A percentile compares a stretch with the other conserved stretches of the same genome.
phyloP scores from a whole-genome alignment of 2,888 invertebrate genomes.

The Cephus sareptanus region DNA sequence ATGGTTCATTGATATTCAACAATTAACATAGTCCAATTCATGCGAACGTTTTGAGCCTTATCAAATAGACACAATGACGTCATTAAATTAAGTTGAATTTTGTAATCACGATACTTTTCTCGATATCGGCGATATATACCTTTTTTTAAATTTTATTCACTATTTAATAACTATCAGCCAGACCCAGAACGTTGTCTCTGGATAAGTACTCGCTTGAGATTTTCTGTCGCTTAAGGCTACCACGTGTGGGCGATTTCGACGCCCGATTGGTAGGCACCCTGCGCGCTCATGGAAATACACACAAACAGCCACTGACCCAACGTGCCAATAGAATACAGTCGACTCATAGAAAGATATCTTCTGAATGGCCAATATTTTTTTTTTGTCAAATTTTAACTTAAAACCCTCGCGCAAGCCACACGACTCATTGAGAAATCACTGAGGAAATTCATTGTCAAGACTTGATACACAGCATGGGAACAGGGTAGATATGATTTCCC shows the following conservation, averaged over 20 bases:
- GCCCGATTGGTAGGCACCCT: constrained; percentile 43
- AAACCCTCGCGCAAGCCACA: not conserved
- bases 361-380: not conserved
- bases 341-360: not conserved
- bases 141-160: not conserved
- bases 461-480: not conserved
- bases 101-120: not conserved
- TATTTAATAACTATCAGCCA: not conserved
- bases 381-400: not conserved
- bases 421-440: not conserved
- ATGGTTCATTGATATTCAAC: not conserved
- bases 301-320: not conserved
- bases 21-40: not conserved
- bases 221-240: constrained; percentile 43
- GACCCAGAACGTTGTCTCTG: constrained; percentile 14
- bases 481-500: not conserved
- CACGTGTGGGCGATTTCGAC: constrained; percentile 54
- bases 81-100: not conserved
- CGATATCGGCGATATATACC: not conserved
- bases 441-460: not conserved
- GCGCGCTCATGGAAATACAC: not conserved
- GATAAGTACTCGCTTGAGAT: constrained; percentile 19
- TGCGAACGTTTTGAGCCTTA: not conserved
- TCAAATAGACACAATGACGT: not conserved
- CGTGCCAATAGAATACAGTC: not conserved